These are phyloP conservation scores for Lycopodina hypogea DNA, from an alignment of 37 sponge, comb jelly and placozoan species.

Conservation along the genomic window DNA sequence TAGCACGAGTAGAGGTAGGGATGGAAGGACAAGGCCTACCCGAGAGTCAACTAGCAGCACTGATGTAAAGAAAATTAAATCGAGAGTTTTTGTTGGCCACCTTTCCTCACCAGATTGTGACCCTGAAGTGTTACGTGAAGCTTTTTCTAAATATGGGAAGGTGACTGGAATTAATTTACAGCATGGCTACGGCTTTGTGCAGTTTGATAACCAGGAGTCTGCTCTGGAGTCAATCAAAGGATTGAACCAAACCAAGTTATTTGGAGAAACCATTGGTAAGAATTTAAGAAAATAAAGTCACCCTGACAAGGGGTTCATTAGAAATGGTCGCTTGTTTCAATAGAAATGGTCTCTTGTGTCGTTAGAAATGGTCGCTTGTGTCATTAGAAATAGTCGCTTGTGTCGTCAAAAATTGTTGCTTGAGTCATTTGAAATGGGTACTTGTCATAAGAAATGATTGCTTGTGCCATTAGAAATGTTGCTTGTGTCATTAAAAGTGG, in stretches of 20 bases:
- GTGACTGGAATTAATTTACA: slow-evolving; percentile 28
- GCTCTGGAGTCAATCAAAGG: slow-evolving; percentile 43
- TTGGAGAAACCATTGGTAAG: slow-evolving; percentile 57
- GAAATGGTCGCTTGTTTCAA: too few relatives aligned
- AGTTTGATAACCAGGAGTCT: slow-evolving; percentile 39
- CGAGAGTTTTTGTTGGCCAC: slow-evolving; percentile 61
- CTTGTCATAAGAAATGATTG: too few relatives aligned
- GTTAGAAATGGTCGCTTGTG: too few relatives aligned
- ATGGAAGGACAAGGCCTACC: background rate
- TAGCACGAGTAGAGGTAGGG: background rate
- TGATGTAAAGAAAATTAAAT: slow-evolving; percentile 25
- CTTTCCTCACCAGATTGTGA: slow-evolving; percentile 36
- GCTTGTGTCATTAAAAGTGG: too few relatives aligned
- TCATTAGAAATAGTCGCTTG: too few relatives aligned
- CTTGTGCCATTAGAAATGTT: too few relatives aligned
- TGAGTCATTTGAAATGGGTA: too few relatives aligned
- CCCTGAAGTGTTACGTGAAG: slow-evolving; percentile 14
- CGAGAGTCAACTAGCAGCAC: slow-evolving; percentile 31
- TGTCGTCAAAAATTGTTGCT: too few relatives aligned
- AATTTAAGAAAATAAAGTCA: too few relatives aligned
- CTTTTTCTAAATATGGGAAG: slow-evolving; percentile 44
- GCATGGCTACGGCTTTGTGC: slow-evolving; percentile 73
- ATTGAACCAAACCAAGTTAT: slow-evolving; percentile 31
- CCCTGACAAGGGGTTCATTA: too few relatives aligned
- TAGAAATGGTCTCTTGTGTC: too few relatives aligned